Base-by-base conservation (phyloP, 1,140 invertebrate species). In the Samia ricini region DNA sequence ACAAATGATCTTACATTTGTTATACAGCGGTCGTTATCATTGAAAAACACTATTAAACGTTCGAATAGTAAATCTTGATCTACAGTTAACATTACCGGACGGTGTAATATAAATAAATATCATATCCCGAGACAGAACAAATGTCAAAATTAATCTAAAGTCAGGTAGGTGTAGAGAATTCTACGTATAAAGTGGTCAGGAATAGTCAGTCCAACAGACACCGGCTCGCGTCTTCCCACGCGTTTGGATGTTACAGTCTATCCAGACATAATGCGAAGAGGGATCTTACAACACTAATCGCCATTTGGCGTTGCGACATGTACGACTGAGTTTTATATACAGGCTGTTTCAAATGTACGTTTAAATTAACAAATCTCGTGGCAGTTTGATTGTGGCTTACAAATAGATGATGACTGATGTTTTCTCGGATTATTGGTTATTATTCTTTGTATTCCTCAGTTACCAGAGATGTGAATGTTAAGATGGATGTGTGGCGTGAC, bases 211-310 rank as follows among this genome's bases (percentile, higher is more conserved):
- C 52, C 48, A n/a, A n/a, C n/a, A 23, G 57, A 56, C 57, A 49
- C 54, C 12, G 33, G 10, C 4, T 3, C 49, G 60, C 57, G 57
- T 24, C 57, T 6, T 5, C 63, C 63, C 63, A 64, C 63, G 57
- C 57, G 55, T 33, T 62, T 63, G 29, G 36, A 64, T 42, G 33
- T 42, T 42, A 19, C 22, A 36, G 36, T 21, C 57, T 36, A 6
- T 12, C 24, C 61, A 58, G 63, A 64, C 63, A 64, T 48, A 64
- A 64, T 64, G 57, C 63, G n/a, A n/a, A n/a, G n/a, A 64, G n/a
- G 19, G 24, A 55, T 23, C 21, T 24, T 22, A 51, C 50, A 42
- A 42, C 33, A 42, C 33, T 42, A 10, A 42, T 12, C 33, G 33
- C 8, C 3, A 42, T 12, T 48, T 29, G 63, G 57, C 63, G 48